These are phyloP conservation scores for Zosterops borbonicus DNA, from an alignment of 2,113 vertebrate genomes.

Conservation along the genomic window DNA sequence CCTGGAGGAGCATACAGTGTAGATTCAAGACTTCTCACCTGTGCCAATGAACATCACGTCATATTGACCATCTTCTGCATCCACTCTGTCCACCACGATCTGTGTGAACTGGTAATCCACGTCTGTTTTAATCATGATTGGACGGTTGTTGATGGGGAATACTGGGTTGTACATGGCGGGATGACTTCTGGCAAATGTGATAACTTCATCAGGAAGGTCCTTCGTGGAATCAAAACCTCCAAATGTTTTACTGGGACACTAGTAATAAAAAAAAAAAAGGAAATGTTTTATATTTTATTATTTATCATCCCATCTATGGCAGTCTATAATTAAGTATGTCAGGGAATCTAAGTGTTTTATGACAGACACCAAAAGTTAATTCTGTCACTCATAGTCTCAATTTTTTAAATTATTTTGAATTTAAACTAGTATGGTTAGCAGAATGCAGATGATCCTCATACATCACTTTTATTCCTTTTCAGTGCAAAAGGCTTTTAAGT, in stretches of 20 bases:
- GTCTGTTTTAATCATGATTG: slow-evolving; percentile 94
- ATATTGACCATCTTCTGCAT: slow-evolving; percentile 96
- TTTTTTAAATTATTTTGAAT: not conserved
- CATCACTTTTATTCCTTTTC: not conserved
- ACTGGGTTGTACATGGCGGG: slow-evolving; percentile 96
- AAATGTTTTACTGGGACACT: slow-evolving; percentile 99
- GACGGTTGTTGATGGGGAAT: slow-evolving; percentile 90
- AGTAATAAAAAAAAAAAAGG: not conserved
- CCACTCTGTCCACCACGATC: slow-evolving; percentile 95
- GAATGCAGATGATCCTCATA: not conserved
- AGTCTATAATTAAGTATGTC: not conserved
- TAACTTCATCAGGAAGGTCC: slow-evolving; percentile 96
- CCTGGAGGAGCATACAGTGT: not conserved
- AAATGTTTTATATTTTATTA: not conserved
- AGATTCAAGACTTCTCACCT: slow-evolving; percentile 70
- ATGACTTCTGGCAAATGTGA: slow-evolving; percentile 95
- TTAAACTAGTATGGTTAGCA: not conserved
- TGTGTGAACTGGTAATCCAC: slow-evolving; percentile 98
- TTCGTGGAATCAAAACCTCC: slow-evolving; percentile 97
- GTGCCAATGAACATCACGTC: slow-evolving; percentile 99
- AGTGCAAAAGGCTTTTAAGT: not conserved
- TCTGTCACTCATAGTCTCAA: not conserved
- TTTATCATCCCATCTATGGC: not conserved
- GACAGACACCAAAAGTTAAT: not conserved
- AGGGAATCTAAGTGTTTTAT: not conserved